These are phyloP conservation scores for Stenopsyche tienmushanensis DNA, from an alignment of 1,140 invertebrate genomes.

Conservation along the genomic window DNA sequence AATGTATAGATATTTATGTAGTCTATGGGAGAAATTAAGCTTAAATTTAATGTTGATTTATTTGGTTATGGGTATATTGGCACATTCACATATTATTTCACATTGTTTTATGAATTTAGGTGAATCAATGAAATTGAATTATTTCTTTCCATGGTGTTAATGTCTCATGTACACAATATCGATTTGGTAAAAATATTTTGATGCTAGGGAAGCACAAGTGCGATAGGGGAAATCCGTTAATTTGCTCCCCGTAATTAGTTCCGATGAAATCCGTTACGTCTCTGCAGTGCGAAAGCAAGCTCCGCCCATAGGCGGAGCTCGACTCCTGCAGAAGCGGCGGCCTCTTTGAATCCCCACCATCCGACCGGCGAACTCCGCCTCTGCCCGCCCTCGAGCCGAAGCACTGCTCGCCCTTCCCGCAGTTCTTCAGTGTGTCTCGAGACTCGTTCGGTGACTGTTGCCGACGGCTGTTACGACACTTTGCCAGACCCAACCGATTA, in stretches of 20 bases:
- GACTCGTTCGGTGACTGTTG: constrained; percentile 43
- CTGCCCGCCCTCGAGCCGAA: constrained; percentile 46
- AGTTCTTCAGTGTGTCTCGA: constrained; percentile 47
- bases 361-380: constrained; percentile 40
- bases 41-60: too few species aligned
- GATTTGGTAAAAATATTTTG: background rate
- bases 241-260: background rate
- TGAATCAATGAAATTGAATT: too few species aligned
- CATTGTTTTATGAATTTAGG: too few species aligned
- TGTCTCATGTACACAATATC: too few species aligned
- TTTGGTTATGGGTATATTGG: too few species aligned
- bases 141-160: too few species aligned
- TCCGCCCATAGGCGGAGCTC: background rate
- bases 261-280: too few species aligned
- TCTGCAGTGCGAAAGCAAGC: too few species aligned
- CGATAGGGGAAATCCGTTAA: background rate
- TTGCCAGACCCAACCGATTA: background rate
- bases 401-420: constrained; percentile 51
- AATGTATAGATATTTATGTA: too few species aligned
- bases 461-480: constrained; percentile 17
- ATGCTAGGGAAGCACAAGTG: background rate
- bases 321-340: constrained; percentile 41
- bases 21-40: too few species aligned
- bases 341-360: constrained; percentile 49
- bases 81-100: too few species aligned